phyloP scores from a whole-genome alignment of 2,797 vertebrate species.

The Sphaeramia orbicularis region DNA sequence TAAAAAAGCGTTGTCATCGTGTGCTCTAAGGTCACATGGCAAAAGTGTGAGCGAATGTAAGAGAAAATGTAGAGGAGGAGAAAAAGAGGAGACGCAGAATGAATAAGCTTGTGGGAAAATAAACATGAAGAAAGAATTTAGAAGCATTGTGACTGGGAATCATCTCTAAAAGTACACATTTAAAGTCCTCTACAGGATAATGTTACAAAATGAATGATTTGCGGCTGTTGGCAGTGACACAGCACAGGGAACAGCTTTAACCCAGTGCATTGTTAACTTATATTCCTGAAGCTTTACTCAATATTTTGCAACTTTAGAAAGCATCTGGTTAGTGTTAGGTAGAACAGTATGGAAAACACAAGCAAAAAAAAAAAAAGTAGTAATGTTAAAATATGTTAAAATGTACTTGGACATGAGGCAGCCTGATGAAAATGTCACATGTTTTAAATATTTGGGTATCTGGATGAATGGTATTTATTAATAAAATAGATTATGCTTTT shows the following conservation, averaged over 20 bases:
- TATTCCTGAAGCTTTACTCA: conserved; percentile 24
- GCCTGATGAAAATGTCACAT: too few species aligned
- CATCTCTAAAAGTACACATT: conserved; percentile 6
- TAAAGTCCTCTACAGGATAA: not conserved
- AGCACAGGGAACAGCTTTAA: not conserved
- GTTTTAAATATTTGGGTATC: too few species aligned
- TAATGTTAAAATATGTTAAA: too few species aligned
- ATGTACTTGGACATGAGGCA: too few species aligned
- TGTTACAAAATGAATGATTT: conserved; percentile 37
- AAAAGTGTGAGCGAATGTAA: not conserved
- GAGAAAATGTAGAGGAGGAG: conserved; percentile 1
- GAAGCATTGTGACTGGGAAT: conserved; percentile 33
- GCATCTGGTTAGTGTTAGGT: not conserved
- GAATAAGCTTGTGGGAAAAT: conserved; percentile 21
- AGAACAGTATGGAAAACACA: too few species aligned
- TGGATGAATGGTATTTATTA: too few species aligned
- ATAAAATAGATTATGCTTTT: too few species aligned
- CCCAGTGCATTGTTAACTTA: conserved; percentile 14
- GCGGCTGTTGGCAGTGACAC: not conserved
- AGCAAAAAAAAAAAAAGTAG: too few species aligned
- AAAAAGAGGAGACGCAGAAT: not conserved
- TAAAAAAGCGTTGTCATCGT: conserved; percentile 15
- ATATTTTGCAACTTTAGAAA: not conserved
- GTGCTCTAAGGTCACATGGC: conserved; percentile 32
- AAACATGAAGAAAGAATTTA: conserved; percentile 32